Evolutionary conservation across 1,140 invertebrate species (phyloP), one percentile per base, ranked within the genome.

Genomic region (Drosophila sturtevanti): DNA sequence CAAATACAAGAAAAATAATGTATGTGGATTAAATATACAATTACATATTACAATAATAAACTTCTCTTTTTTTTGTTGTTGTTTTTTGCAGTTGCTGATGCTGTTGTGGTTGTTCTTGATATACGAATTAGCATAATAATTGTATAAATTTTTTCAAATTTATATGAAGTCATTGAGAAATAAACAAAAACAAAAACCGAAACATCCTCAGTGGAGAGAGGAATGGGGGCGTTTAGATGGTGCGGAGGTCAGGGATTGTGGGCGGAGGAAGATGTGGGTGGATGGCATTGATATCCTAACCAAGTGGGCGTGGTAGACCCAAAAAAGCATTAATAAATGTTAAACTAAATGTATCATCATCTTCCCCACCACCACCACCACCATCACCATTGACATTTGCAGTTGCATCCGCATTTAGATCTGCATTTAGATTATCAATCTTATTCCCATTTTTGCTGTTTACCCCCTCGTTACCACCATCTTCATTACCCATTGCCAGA

Each of bases 241-340:
- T 41, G 55, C 48, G 66, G 52, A 63, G 63, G 59, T 27, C 16
- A 61, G 35, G 64, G 34, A 64, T 34, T 55, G 34, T 65, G 59
- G 14, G 16, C 48, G 62, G 51, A 59, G 62, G 60, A 27, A 52
- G 48, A 61, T 44, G 16, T 61, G 60, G 37, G 21, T 18, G 41
- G 24, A 7, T 7, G 11, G 34, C 22, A 24, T 21, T 24, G 21
- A 31, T 31, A 35, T 14, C 52, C 63, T 81, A 87, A 58, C 67
- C 78, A 34, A 54, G 56, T 58, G 80, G 76, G 44, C 84, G 79
- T 48, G 90, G 85, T 81, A 91, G 74, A 68, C 90, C 90, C 74
- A 91, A 81, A 81, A 91, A 91, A 66, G 90, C 90, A 60, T 86
- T 87, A 64, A 91, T 91, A 80, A 91, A 91, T 56, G 79, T 85